Evolutionary conservation across 2,113 vertebrate genomes (phyloP), one percentile per base, ranked within the genome.

Genomic region (Stictonetta naevosa): DNA sequence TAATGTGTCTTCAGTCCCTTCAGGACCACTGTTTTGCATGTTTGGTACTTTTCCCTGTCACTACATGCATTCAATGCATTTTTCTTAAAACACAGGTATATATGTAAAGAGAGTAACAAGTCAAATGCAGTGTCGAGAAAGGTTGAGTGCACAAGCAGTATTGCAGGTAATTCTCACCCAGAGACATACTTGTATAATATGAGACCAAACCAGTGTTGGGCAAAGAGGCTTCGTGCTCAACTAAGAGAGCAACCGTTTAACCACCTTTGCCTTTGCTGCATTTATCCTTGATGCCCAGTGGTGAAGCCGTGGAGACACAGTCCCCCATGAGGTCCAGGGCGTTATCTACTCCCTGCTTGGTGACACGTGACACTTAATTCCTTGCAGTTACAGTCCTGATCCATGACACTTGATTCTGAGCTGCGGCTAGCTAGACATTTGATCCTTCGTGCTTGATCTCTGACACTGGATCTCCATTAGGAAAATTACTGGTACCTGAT

Each of bases 401-500:
- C 92, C 67, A 29, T 91, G 93, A 94, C 62, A 96, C 92, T 83
- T 90, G 77, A 96, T 80, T 95, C 86, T 88, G 80, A 40, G 53
- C 0, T 3, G 82, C 75, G 81, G 88, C 77, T 79, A 4, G 83
- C 34, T 71, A 56, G 88, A 82, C 67, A 96, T 82, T 58, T 86
- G 94, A 90, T 92, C 79, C 81, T 84, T 83, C 26, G 0, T 96
- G 79, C 86, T 96, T 95, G 72, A 66, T 88, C 87, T 93, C 87
- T 95, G 92, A 95, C 59, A 90, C 79, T 91, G 63, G 63, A 80
- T 63, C 71, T 87, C 59, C 68, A 18, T 87, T 92, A 91, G 96
- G 96, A 96, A 97, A 94, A 79, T 89, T 68, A 81, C 92, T 95
- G 94, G 25, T 92, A 95, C 55, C 58, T 46, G 75, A 97, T 96